Evolutionary conservation across 2,797 vertebrate genomes (phyloP).

Genomic region (Limosa lapponica): DNA sequence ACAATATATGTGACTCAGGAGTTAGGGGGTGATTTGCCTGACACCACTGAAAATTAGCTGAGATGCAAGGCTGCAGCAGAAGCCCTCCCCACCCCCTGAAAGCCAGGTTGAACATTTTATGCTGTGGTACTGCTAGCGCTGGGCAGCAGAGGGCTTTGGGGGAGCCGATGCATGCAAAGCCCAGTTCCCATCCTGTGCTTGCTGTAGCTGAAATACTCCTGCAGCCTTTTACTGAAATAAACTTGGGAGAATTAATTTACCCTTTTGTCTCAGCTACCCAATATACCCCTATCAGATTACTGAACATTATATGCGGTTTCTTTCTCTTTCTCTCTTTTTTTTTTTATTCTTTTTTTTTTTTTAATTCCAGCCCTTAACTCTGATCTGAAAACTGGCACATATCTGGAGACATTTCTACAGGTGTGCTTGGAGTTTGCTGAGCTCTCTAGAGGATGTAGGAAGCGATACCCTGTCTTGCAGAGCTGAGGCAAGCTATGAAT

Average conservation of each 20-base stretch:
- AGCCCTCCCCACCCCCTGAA: fast-evolving
- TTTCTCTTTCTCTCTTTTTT: background rate
- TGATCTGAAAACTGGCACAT: background rate
- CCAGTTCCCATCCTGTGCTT: fast-evolving
- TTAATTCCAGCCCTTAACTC: background rate
- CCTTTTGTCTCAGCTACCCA: fast-evolving
- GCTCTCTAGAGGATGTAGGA: too few relatives aligned
- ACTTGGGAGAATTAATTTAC: background rate
- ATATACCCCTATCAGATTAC: background rate
- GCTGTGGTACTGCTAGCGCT: background rate
- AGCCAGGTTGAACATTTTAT: too few relatives aligned
- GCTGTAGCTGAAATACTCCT: background rate
- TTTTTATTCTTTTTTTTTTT: background rate
- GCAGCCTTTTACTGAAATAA: background rate
- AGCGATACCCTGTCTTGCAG: background rate
- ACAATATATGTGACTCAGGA: background rate
- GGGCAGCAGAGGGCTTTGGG: background rate
- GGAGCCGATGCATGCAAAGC: background rate
- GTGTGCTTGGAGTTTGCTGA: background rate
- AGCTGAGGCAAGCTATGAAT: background rate
- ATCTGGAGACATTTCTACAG: background rate
- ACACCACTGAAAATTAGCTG: background rate
- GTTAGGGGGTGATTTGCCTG: background rate
- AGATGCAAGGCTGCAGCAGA: background rate
- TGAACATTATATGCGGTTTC: background rate